Base-by-base conservation (phyloP, 2,797 vertebrate genomes). In the Monodelphis domestica region DNA sequence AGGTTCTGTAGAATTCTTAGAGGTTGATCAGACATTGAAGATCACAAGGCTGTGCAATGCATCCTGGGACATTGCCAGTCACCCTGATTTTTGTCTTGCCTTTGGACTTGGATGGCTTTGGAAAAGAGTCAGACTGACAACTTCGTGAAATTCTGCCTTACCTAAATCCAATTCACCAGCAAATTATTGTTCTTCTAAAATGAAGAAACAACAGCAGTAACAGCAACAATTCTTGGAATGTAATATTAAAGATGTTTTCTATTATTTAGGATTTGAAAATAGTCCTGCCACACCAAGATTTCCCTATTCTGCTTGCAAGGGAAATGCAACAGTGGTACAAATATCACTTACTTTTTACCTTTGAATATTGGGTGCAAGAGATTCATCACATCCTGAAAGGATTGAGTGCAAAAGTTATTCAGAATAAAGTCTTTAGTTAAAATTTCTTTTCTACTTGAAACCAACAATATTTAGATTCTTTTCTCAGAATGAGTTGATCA, bases 311-410 rank as follows among this genome's bases (percentile, higher is more conserved):
- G 53, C 84, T 63, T 52, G 24, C 38, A 24, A 15, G 29, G 52
- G 24, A 89, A n/a, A 55, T 29, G 4, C 45, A 38, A 1, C 5
- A 1, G 1, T 0, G 2, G 28, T 10, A 2, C 28, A 38, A 33
- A 4, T 38, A 45, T 14, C 50, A 30, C 1, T 89, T 90, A 2
- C 4, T 17, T 14, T 51, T 89, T 14, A 33, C 63, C 38, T 53
- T 28, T 53, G 11, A 28, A 63, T 52, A 55, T 56, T 56, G 52
- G 88, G 30, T n/a, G 33, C 3, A 88, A 17, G 4, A 12, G 5
- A 33, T 54, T 90, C 52, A 21, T 2, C 10, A 14, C n/a, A 12
- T 12, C 38, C 21, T 50, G 21, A 50, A 84, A 84, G 38, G 21
- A 28, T 55, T 33, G 53, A 90, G 15, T n/a, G 12, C 21, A 53